These are phyloP conservation scores for Poeciliopsis infans DNA, from an alignment of 2,797 vertebrate genomes.

Conservation along the genomic window DNA sequence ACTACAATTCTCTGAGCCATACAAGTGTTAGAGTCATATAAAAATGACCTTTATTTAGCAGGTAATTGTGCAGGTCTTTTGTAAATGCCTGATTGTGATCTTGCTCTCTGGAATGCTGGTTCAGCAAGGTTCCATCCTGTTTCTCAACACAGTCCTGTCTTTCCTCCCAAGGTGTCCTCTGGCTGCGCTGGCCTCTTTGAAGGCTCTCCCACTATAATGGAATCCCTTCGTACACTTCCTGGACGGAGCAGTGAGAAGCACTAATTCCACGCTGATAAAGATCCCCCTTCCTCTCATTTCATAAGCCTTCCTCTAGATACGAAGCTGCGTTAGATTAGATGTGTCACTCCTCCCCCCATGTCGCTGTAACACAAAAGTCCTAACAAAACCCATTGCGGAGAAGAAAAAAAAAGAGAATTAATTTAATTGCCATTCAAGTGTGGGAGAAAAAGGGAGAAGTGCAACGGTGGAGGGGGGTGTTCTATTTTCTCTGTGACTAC, in stretches of 20 bases:
- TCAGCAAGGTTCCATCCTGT: slow-evolving; percentile 95
- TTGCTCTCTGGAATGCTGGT: slow-evolving; percentile 90
- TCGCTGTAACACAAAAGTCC: slow-evolving; percentile 70
- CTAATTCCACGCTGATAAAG: slow-evolving; percentile 98
- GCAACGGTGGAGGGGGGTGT: slow-evolving; percentile 83
- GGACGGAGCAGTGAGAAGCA: slow-evolving; percentile 84
- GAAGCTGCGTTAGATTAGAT: slow-evolving; percentile 94
- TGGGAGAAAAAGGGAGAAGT: slow-evolving; percentile 76
- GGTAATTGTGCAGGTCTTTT: slow-evolving; percentile 87
- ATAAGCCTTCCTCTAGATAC: slow-evolving; percentile 94
- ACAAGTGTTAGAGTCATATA: slow-evolving; percentile 69
- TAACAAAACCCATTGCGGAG: slow-evolving; percentile 61
- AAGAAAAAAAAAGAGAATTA: slow-evolving; percentile 76
- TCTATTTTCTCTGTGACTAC: slow-evolving; percentile 75
- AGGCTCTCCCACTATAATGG: slow-evolving; percentile 89
- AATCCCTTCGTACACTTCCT: slow-evolving; percentile 93
- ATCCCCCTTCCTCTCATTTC: slow-evolving; percentile 96
- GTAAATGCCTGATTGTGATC: slow-evolving; percentile 97
- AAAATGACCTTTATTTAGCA: slow-evolving; percentile 95
- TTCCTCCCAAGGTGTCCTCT: slow-evolving; percentile 99
- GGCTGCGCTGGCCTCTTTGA: slow-evolving; percentile 89
- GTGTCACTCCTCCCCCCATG: slow-evolving; percentile 84
- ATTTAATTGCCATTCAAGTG: slow-evolving; percentile 96
- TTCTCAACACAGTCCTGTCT: slow-evolving; percentile 89
- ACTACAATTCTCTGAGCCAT: slow-evolving; percentile 41